phyloP scores from a whole-genome alignment of 2,888 invertebrate genomes.

The Leptinotarsa rubiginosa region DNA sequence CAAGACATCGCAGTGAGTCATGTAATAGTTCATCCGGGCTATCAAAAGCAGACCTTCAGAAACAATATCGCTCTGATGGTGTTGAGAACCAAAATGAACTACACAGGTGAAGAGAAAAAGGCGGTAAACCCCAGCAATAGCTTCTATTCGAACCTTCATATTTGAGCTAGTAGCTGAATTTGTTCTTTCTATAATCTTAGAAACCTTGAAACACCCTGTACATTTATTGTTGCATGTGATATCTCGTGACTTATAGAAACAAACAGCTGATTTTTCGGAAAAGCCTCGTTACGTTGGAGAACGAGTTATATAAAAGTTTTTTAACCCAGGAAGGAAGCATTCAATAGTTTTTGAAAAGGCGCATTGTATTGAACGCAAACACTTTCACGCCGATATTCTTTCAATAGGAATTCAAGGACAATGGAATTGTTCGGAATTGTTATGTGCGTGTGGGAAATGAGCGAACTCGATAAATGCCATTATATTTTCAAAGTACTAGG shows the following conservation, averaged over 20 bases:
- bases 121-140: no score
- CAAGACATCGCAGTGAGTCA: slow-evolving; percentile 80
- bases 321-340: slow-evolving; percentile 23
- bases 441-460: neutral
- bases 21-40: slow-evolving; percentile 82
- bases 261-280: neutral
- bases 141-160: no score
- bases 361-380: neutral
- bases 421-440: neutral
- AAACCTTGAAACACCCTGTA: neutral
- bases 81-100: slow-evolving; percentile 76
- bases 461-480: no score
- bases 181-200: no score
- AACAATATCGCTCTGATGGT: slow-evolving; percentile 83
- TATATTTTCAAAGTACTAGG: no score
- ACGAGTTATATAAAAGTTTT: slow-evolving; percentile 11
- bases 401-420: slow-evolving; percentile 1
- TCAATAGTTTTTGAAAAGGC: neutral
- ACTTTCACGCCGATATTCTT: slow-evolving; percentile 18
- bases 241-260: neutral
- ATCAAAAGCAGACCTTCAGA: slow-evolving; percentile 70
- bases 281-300: neutral
- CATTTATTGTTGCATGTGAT: neutral
- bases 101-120: slow-evolving; percentile 67
- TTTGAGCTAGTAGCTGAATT: no score